Percentiles rank a stretch among this genome's conserved stretches.
Conservation (phyloP, 2,888 invertebrate genomes). For the Arctia plantaginis region DNA sequence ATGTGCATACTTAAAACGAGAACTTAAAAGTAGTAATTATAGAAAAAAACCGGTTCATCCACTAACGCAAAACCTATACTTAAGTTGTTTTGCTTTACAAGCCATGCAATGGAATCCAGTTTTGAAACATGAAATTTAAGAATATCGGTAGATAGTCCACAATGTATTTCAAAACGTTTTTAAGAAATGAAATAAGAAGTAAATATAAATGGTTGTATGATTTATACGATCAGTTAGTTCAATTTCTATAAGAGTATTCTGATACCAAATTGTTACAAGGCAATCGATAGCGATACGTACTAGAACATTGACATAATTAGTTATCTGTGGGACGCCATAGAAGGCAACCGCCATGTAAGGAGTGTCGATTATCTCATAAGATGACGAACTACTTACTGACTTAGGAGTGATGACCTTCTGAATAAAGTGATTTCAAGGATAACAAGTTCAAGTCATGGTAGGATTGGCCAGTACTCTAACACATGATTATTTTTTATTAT, state of each 20-base stretch:
- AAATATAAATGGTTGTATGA: background rate
- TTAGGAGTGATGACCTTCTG: constrained; percentile 47
- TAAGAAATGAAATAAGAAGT: background rate
- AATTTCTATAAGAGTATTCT: constrained; percentile 30
- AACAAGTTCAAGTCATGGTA: constrained; percentile 11
- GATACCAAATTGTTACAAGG: constrained; percentile 41
- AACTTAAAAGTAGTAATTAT: constrained; percentile 25
- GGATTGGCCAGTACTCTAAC: background rate
- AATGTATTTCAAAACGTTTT: background rate
- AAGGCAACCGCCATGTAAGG: constrained; percentile 37
- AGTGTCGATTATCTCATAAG: constrained; percentile 56
- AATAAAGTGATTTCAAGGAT: constrained; percentile 42
- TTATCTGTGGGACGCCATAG: constrained; percentile 36
- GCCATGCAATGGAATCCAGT: constrained; percentile 16
- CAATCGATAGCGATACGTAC: constrained; percentile 31
- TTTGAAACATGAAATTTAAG: constrained; percentile 8
- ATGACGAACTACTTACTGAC: constrained; percentile 36
- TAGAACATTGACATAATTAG: constrained; percentile 24
- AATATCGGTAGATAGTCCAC: constrained; percentile 5
- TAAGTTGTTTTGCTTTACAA: constrained; percentile 20
- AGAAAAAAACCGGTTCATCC: constrained; percentile 22
- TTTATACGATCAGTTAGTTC: constrained; percentile 18
- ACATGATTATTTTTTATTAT: background rate
- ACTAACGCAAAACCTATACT: constrained; percentile 23
- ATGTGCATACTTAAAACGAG: constrained; percentile 23